Evolutionary conservation across 2,888 invertebrate genomes (phyloP), one percentile per base, ranked within the genome.

Genomic region (Buathra laborator): DNA sequence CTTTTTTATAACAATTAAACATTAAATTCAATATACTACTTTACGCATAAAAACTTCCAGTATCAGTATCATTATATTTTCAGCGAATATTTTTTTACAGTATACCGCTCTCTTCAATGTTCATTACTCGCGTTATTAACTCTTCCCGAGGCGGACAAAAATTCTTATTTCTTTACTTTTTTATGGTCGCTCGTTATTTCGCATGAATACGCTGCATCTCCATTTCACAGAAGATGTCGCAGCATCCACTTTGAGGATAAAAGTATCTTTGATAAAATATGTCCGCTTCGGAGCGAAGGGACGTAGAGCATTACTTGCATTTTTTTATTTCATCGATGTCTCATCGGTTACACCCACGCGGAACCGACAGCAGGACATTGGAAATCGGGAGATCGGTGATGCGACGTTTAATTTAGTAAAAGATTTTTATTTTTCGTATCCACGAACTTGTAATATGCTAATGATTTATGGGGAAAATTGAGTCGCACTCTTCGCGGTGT

Each of bases 291-390:
- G 0, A 12, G 24, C 24, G 1, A 24, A 24, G 12, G 24, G 24
- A 9, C 10, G 19, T 10, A 12, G 24, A 12, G 24, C 19, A 24
- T 56, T 9, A 56, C 56, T 56, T 56, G 56, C 19, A 56, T 56
- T 56, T 56, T 24, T 24, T 24, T 56, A 24, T 24, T 56, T 19
- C 24, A 56, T 56, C 24, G 56, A 10, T 56, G 56, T 56, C 56
- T 56, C 56, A 56, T 56, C 56, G 56, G 56, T 56, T 56, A 56
- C 56, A 24, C 56, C 24, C 56, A 37, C 37, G 37, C 37, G 37
- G 37, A 24, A 56, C 12, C 19, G 24, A 10, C 56, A 56, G 10
- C 53, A 3, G 24, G 56, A 5, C 4, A 56, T 19, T 56, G 24
- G 56, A 44, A 46, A 67, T 44, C 24, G 16, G 16, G 9, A 43